phyloP scores from a whole-genome alignment of 1,140 invertebrate species.

The Trachymyrmex septentrionalis region DNA sequence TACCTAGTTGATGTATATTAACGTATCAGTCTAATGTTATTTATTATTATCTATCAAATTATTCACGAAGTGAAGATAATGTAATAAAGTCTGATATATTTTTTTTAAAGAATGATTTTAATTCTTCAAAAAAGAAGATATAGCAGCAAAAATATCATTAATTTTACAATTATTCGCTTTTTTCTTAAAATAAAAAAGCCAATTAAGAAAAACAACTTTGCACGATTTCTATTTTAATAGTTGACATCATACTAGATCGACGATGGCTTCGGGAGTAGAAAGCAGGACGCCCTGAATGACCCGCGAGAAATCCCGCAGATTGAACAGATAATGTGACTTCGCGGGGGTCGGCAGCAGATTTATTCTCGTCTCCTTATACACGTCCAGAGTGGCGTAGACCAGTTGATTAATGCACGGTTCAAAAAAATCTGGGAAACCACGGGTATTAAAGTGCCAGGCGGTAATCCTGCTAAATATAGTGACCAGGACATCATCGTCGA shows the following conservation, averaged over 20 bases:
- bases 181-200: background rate
- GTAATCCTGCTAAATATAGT: constrained; percentile 97
- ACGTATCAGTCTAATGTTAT: no score
- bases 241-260: constrained; percentile 70
- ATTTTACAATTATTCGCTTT: background rate
- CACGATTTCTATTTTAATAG: background rate
- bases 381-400: constrained; percentile 93
- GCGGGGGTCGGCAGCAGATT: constrained; percentile 96
- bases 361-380: constrained; percentile 94
- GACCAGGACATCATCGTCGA: constrained; percentile 94
- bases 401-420: constrained; percentile 94
- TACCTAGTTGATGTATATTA: no score
- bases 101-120: background rate
- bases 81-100: background rate
- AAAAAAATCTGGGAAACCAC: constrained; percentile 96
- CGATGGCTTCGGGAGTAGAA: constrained; percentile 73
- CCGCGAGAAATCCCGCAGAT: constrained; percentile 96
- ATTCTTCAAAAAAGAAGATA: background rate
- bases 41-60: no score
- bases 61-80: background rate
- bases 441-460: constrained; percentile 96
- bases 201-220: background rate
- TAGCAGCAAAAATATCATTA: background rate
- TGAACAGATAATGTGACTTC: constrained; percentile 98
- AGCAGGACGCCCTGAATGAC: constrained; percentile 91